phyloP scores from a whole-genome alignment of 2,113 vertebrate genomes.

The Dasyornis broadbenti region DNA sequence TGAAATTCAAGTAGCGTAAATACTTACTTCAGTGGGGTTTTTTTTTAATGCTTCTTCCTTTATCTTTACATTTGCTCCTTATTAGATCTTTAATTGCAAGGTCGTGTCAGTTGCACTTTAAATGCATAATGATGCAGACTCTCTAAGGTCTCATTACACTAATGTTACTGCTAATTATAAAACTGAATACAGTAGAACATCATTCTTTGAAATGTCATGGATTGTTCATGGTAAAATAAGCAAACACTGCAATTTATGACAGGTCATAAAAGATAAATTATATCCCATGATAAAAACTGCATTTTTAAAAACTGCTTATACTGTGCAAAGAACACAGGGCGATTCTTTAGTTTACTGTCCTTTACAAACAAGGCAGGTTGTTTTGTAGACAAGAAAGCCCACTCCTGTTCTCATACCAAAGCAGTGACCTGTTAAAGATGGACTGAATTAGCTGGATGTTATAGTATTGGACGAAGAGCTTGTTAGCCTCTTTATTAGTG shows the following conservation, averaged over 20 bases:
- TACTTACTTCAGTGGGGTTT: not conserved
- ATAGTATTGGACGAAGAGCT: not conserved
- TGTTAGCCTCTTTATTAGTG: not conserved
- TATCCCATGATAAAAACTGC: not conserved
- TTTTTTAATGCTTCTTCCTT: not conserved
- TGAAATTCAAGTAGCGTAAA: not conserved
- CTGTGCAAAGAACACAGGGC: not conserved
- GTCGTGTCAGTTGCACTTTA: not conserved
- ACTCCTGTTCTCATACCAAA: not conserved
- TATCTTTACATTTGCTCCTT: not conserved
- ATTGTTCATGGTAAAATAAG: conserved; percentile 11
- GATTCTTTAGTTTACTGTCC: not conserved
- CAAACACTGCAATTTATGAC: not conserved
- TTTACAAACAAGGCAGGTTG: not conserved
- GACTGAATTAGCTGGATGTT: not conserved
- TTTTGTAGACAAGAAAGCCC: not conserved
- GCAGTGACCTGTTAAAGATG: not conserved
- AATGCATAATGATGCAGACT: not conserved
- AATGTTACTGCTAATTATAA: conserved; percentile 3
- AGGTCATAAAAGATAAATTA: not conserved
- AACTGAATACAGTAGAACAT: not conserved
- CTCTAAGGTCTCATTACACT: not conserved
- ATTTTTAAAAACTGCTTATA: not conserved
- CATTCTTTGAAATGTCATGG: not conserved
- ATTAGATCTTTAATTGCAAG: not conserved